Evolutionary conservation across 2,888 invertebrate genomes (phyloP), one percentile per base, ranked within the genome.

Genomic region (Lithophane socia): DNA sequence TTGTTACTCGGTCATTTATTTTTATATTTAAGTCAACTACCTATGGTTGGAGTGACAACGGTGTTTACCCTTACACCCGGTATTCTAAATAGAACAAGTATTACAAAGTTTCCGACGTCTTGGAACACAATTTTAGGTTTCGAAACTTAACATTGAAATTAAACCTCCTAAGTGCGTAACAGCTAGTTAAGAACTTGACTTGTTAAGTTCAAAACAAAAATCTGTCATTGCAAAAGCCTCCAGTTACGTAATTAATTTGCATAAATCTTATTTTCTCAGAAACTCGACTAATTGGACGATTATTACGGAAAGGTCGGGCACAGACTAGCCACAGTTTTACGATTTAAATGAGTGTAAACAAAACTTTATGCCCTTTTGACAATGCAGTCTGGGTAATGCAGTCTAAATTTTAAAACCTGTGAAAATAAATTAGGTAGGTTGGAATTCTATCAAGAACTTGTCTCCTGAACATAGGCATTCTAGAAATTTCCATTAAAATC

Each of bases 201-300:
- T 70, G 12, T 49, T 54, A 68, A 61, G 29, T 66, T 29, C 0
- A 78, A 37, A 74, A 63, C 66, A 47, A 75, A 72, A 66, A 47
- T 65, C 61, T 72, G 65, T 66, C n/a, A 65, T 42, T n/a, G 5
- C 58, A 44, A 69, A 54, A 16, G 61, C 52, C 12, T 56, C 54
- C 7, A 12, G 24, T 60, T n/a, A 24, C n/a, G n/a, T 67, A 77
- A 72, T 74, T 81, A 78, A 78, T 71, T 80, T 47, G 47, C n/a
- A 74, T 63, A 72, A 79, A 75, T 79, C 65, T 56, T 73, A 29
- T 71, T 77, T 69, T 69, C 67, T 47, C 21, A 3, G 49, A 67
- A 72, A 63, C 42, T 12, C 21, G 61, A 74, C 74, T 75, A 80
- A 85, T 78, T 83, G 54, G 72, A 64, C 12, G 12, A 64, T 70